Percentiles rank a stretch among this genome's conserved stretches.
phyloP scores from a whole-genome alignment of 2,797 vertebrate species.

The Spinus olivaceus region DNA sequence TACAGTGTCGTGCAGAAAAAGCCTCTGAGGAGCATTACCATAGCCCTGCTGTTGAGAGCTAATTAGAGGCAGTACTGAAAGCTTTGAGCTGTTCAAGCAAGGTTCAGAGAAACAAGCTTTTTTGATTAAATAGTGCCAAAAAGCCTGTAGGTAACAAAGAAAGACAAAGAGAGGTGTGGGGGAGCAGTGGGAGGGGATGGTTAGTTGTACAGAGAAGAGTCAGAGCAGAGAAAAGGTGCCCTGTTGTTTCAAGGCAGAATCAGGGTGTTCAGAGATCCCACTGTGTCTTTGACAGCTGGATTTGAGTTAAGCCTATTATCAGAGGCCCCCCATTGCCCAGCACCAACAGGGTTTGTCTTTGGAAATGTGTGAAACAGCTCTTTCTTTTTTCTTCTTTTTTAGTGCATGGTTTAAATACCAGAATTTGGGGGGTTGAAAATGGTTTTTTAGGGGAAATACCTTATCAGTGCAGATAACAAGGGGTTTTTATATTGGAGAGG shows the following conservation, averaged over 20 bases:
- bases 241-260: neutral
- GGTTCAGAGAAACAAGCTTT: conserved; percentile 15
- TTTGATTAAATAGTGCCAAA: neutral
- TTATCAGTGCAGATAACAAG: neutral
- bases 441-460: neutral
- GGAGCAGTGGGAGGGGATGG: neutral
- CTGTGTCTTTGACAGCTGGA: neutral
- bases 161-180: neutral
- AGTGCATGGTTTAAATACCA: neutral
- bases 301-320: neutral
- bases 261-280: neutral
- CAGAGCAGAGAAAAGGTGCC: neutral
- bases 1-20: neutral
- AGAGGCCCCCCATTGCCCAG: neutral
- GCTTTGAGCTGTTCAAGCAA: neutral
- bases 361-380: neutral
- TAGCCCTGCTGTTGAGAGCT: neutral
- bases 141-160: neutral
- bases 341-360: neutral
- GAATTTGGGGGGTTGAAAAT: neutral
- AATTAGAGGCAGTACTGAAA: neutral
- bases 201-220: neutral
- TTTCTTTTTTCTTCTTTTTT: neutral
- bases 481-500: neutral
- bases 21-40: neutral